Evolutionary conservation across 2,113 vertebrate species (phyloP), one percentile per base, ranked within the genome.

Genomic region (Tragelaphus buxtoni): DNA sequence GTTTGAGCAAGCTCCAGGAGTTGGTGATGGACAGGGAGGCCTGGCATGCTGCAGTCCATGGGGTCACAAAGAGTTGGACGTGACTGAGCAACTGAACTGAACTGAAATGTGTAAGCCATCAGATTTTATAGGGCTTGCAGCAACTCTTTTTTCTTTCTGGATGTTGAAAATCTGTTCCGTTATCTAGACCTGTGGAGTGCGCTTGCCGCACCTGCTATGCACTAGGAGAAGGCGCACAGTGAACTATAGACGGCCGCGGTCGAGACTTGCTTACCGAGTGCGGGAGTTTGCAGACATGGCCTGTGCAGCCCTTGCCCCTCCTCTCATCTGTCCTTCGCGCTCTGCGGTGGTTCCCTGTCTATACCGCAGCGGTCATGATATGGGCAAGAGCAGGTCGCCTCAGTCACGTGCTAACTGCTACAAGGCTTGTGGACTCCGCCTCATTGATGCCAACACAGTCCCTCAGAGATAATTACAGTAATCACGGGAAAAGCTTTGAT

Each of bases 221-320:
- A 32, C 8, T 18, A 55, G 72, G 20, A 5, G 30, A 61, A 2
- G 1, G 3, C 1, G 4, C 1, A 1, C 32, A 4, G 0, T 0
- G 1, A 9, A 0, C 35, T 4, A 17, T 2, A 45, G 7, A 2
- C 0, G 0, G 1, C 85, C 12, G 9, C 1, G 26, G 20, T 1
- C 7, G 28, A 10, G 42, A 58, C 32, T 1, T 8, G 47, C 39
- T n/a, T 3, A 5, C 17, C 1, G 22, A 24, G 8, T 7, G 5
- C 1, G 0, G 9, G n/a, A 0, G 11, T 11, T 26, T 63, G 58
- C 63, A 3, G 32, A 18, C 35, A 4, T 2, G 2, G 17, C 28
- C 3, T 18, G n/a, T 0, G 39, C 7, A 1, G 6, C 45, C 51
- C 47, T 28, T 35, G 20, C 28, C 18, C 32, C 17, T 51, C 7